A percentile compares a stretch with the other conserved stretches of the same genome.
phyloP scores from a whole-genome alignment of 37 sponge, comb jelly and placozoan species.

The Mnemiopsis leidyi region DNA sequence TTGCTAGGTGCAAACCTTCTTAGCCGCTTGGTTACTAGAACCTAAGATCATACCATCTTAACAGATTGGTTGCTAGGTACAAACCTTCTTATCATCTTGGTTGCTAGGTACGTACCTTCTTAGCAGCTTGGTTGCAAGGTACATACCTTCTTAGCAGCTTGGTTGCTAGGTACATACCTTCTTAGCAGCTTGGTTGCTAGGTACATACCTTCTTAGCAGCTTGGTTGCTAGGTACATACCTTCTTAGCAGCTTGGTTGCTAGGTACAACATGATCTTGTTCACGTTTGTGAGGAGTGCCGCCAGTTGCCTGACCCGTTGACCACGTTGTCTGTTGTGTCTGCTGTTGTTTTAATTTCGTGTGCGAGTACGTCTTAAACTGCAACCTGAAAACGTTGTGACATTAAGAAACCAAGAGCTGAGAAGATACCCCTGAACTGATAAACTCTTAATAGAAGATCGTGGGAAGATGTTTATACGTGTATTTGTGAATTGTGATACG shows the following conservation, averaged over 20 bases:
- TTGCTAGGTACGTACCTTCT: background rate
- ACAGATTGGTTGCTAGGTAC: background rate
- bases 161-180: background rate
- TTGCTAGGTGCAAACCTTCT: background rate
- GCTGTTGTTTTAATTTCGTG: slow-evolving; percentile 37
- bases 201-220: background rate
- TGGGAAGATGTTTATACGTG: too few relatives aligned
- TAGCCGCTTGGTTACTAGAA: background rate
- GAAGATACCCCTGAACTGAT: too few relatives aligned
- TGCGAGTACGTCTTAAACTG: slow-evolving; percentile 34
- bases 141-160: background rate
- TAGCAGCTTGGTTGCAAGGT: background rate
- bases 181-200: background rate
- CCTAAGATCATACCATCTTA: background rate
- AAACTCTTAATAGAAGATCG: too few relatives aligned
- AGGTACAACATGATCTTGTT: background rate
- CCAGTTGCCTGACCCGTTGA: background rate
- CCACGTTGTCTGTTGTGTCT: background rate
- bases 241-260: background rate
- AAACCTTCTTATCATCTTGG: background rate
- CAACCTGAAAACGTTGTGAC: too few relatives aligned
- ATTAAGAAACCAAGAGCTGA: too few relatives aligned
- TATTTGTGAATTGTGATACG: too few relatives aligned
- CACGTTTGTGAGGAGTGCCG: background rate
- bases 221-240: background rate